Evolutionary conservation across 2,797 vertebrate genomes (phyloP), one percentile per base, ranked within the genome.

Genomic region (Atherinosoma microstoma): DNA sequence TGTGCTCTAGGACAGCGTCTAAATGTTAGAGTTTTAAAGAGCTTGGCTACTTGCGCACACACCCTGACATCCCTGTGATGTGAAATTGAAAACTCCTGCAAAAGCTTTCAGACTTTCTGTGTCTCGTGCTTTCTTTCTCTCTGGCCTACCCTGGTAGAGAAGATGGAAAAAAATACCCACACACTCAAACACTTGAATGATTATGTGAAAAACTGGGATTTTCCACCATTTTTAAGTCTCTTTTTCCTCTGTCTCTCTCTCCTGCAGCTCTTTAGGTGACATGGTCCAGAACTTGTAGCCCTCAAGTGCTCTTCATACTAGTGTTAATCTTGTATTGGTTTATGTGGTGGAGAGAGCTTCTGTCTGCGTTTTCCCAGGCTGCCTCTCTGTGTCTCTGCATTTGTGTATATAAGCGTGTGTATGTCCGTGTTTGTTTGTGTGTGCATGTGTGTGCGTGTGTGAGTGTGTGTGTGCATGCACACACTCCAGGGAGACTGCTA

Each of bases 401-500:
- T 5, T 27, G 42, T 30, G 42, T 2, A 30, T 58, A 18, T 32
- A 12, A 27, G 54, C 68, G 45, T 59, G 24, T 64, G 36, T 51
- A 62, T 56, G 63, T 27, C 24, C 24, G 24, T 27, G 24, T 2
- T 27, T 27, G 24, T 27, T 27, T 27, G 36, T 24, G 35, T 10
- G 45, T 8, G 30, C 12, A n/a, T 45, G 47, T 36, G 42, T 72
- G 38, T 20, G 56, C 68, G 45, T 57, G 24, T 64, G 36, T 53
- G 60, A 53, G 62, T 56, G 64, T 27, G 36, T 24, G 35, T 10
- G 45, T 11, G 30, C 12, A 18, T 1, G 16, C 72, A 60, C 61
- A n/a, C 69, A 76, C 79, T 88, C 78, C 65, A 83, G 64, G 70
- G 78, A 72, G 73, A 82, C 84, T 73, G 84, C 85, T 92, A 93